phyloP scores from a whole-genome alignment of 2,888 invertebrate species.

The Lymantria dispar region DNA sequence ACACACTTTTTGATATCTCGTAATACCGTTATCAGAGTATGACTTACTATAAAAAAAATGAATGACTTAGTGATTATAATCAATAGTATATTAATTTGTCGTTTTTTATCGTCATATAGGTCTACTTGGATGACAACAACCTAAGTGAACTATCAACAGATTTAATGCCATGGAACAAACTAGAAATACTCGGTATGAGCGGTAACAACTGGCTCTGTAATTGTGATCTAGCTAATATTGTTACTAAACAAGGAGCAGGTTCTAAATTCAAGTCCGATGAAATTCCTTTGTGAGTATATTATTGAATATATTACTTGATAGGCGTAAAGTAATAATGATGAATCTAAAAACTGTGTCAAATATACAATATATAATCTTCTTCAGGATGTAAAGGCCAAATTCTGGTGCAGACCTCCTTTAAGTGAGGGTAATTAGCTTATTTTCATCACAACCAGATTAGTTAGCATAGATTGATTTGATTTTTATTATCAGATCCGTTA shows the following conservation, averaged over 20 bases:
- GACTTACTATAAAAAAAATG: neutral
- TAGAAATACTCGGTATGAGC: constrained; percentile 80
- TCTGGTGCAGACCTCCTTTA: no score
- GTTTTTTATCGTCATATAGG: constrained; percentile 50
- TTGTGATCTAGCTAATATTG: constrained; percentile 77
- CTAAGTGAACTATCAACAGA: constrained; percentile 78
- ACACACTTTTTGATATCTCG: neutral
- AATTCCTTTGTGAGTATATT: constrained; percentile 64
- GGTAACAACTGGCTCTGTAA: constrained; percentile 86
- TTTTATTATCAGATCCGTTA: no score
- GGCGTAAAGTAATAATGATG: no score
- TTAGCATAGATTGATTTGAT: no score
- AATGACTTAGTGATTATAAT: neutral
- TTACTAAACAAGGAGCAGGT: constrained; percentile 64
- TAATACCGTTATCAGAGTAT: neutral
- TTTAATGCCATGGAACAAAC: constrained; percentile 78
- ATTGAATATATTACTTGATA: neutral
- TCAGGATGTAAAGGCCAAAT: no score
- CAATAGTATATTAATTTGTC: neutral
- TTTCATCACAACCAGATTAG: no score
- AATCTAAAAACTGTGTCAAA: no score
- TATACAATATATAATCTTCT: no score
- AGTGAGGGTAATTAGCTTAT: no score
- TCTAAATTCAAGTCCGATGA: constrained; percentile 62
- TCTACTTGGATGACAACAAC: constrained; percentile 84